phyloP scores from a whole-genome alignment of 2,113 vertebrate species.

The Ursus arctos region DNA sequence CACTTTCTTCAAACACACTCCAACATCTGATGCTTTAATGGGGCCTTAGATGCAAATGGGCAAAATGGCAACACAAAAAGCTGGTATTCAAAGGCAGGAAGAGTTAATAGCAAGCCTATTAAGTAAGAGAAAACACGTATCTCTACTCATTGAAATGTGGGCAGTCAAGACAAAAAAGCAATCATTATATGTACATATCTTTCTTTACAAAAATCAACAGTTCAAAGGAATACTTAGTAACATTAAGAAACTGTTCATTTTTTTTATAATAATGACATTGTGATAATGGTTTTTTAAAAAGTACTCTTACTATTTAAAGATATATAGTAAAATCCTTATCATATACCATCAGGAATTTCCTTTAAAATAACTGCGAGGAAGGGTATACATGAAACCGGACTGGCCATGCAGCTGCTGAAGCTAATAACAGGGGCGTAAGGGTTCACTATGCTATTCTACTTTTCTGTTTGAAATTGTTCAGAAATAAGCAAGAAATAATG shows the following conservation, averaged over 20 bases:
- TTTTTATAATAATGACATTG: not conserved
- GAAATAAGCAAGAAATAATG: not conserved
- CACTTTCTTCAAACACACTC: constrained; percentile 24
- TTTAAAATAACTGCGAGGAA: constrained; percentile 26
- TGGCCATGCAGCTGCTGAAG: not conserved
- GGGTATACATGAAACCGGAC: not conserved
- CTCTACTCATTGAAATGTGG: not conserved
- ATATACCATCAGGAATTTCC: constrained; percentile 12
- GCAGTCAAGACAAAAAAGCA: constrained; percentile 9
- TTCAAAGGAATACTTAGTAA: constrained; percentile 12
- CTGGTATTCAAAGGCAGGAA: not conserved
- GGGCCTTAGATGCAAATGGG: not conserved
- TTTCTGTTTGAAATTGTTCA: constrained; percentile 16
- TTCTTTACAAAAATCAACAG: constrained; percentile 51
- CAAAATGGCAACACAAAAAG: constrained; percentile 40
- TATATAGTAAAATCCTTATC: not conserved
- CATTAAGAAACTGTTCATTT: not conserved
- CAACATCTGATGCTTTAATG: not conserved
- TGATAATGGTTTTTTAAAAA: not conserved
- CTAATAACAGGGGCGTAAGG: not conserved
- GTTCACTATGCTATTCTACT: not conserved
- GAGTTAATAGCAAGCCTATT: not conserved
- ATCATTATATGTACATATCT: not conserved
- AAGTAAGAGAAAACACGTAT: constrained; percentile 33
- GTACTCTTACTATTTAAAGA: not conserved